Evolutionary conservation across 2,888 invertebrate species (phyloP), one percentile per base, ranked within the genome.

Genomic region (Bombylius discolor): DNA sequence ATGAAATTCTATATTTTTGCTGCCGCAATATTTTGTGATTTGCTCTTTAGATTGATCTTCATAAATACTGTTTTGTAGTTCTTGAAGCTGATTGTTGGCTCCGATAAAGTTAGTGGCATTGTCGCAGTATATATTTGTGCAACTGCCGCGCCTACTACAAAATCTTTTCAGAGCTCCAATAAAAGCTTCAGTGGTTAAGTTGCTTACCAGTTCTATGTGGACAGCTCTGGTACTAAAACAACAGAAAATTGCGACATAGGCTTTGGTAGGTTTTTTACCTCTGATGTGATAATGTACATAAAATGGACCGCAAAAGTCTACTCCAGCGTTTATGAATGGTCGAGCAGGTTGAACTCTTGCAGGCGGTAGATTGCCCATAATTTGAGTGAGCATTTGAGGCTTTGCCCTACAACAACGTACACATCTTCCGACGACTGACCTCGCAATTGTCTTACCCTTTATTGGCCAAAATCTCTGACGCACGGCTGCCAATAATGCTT

Each of bases 321-420:
- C 51, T 1, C 56, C 61, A 36, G 55, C 34, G 33, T 57, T 53
- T 7, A 56, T 42, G 49, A 60, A 57, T 50, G 57, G 54, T 14
- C 59, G n/a, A 45, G 57, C 53, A 31, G 55, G 50, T 14, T 23
- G 44, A 9, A 56, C 52, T 47, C 65, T 53, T 42, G 34, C 48
- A 14, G 14, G 33, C 3, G 66, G 66, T 23, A 66, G 54, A 57
- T 65, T 55, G 32, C 63, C 64, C 65, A 67, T 66, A 1, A 62
- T 33, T 47, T 64, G 64, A 13, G 50, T 47, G 31, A 56, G 12
- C 34, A 57, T 5, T 34, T 54, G 53, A 31, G 59, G 58, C 34
- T 56, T 60, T 13, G 58, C 53, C 49, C 56, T 52, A 31, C 49
- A 53, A 47, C 63, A 63, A 31, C 49, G 52, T 1, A 62, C 31